These are phyloP conservation scores for Hormiphora californensis DNA, from an alignment of 37 sponge, comb jelly and placozoan genomes.

Conservation along the genomic window DNA sequence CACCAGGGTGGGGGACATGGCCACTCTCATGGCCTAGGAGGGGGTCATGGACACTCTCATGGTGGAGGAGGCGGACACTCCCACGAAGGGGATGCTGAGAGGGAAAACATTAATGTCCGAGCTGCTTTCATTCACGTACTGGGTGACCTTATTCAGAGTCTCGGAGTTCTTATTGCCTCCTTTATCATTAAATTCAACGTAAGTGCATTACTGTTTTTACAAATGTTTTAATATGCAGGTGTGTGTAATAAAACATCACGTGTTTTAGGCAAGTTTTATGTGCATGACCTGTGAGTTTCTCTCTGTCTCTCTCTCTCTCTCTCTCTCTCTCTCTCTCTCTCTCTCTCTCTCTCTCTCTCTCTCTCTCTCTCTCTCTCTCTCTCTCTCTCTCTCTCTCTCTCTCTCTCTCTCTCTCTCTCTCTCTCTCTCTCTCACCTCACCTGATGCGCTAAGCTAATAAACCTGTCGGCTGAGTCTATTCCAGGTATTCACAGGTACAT, in stretches of 20 bases:
- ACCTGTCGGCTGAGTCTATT: too few species aligned
- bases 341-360: neutral
- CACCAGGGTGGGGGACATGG: conserved; percentile 34
- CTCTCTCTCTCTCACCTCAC: too few species aligned
- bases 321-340: neutral
- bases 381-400: neutral
- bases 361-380: neutral
- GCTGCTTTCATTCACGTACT: conserved; percentile 96
- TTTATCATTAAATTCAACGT: conserved; percentile 90
- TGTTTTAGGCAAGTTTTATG: too few species aligned
- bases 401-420: too few species aligned
- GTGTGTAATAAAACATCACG: neutral
- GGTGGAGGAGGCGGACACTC: neutral
- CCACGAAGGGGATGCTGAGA: neutral
- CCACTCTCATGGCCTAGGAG: conserved; percentile 11
- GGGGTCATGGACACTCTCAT: conserved; percentile 22
- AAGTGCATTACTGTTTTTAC: neutral
- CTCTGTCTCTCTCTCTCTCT: neutral
- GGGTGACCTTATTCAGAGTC: conserved; percentile 90
- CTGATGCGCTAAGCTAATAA: too few species aligned
- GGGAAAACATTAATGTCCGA: conserved; percentile 89
- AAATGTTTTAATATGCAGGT: neutral
- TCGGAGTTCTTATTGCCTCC: conserved; percentile 90
- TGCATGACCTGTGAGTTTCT: neutral
- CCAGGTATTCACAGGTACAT: too few species aligned